Evolutionary conservation across 2,888 invertebrate species (phyloP), one percentile per base, ranked within the genome.

Genomic region (Kryphioiulus occultus): DNA sequence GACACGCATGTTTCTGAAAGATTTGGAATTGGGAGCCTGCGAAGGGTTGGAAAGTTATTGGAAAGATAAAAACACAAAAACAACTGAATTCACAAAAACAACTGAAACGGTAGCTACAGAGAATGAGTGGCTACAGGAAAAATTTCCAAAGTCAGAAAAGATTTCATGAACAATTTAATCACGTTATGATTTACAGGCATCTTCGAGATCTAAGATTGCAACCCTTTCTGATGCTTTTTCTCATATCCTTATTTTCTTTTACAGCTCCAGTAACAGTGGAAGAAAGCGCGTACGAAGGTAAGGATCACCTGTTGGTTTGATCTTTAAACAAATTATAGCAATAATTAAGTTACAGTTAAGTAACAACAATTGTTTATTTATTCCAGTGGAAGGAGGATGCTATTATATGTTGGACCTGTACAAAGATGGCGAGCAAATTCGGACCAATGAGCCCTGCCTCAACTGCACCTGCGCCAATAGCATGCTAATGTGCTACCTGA

Each of bases 401-500:
- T 98, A 97, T 93, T 98, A 98, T 93, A 97, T 97, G 93, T 97
- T 96, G 92, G 96, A 97, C 92, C 96, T 96, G 91, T 98, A 98
- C 93, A 95, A 96, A 89, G 97, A 98, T 93, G 97, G 97, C 88
- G 97, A 97, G 92, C 94, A 97, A 91, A 98, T 98, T 91, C 94
- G 96, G 93, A 98, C 98, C 90, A 97, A 97, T 93, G 98, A 98
- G 92, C 97, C 98, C 90, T 98, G 98, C 92, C 94, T 98, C 90
- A 98, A 98, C 93, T 98, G 98, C 93, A 98, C 98, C 90, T 98
- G 98, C 92, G 96, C 97, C 93, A 97, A 97, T 91, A 95, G 95
- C 91, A 97, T 97, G 97, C 94, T 98, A 89, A 97, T 98, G 97
- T 98, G 98, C 92, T 98, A 97, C 93, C 94, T 98, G 90, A 93